These are phyloP conservation scores for Phylloscopus trochiloides DNA, from an alignment of 2,113 vertebrate genomes.

Conservation along the genomic window DNA sequence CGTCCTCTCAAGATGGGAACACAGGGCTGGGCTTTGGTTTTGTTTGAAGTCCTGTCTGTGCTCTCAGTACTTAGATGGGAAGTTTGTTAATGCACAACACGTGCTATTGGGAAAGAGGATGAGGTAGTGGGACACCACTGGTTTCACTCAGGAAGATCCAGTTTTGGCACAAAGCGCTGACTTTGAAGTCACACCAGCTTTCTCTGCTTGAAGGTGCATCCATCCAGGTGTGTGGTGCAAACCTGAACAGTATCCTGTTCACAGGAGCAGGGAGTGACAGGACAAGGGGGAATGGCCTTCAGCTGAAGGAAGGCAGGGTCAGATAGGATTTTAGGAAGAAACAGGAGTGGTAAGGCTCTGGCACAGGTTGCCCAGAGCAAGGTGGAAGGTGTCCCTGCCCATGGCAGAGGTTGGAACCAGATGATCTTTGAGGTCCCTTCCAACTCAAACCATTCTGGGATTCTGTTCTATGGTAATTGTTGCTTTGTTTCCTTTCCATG, in stretches of 20 bases:
- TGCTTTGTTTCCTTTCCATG: background rate
- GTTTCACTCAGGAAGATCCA: background rate
- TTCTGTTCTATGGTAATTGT: no score
- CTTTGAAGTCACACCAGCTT: background rate
- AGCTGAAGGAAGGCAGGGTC: background rate
- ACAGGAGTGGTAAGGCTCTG: background rate
- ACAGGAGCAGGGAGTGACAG: background rate
- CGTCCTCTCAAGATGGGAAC: background rate
- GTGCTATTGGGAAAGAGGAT: background rate
- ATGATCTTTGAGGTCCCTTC: background rate
- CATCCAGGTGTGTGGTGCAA: background rate
- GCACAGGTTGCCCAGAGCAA: background rate
- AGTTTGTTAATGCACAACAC: background rate
- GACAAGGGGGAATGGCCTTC: background rate
- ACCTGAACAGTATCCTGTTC: background rate
- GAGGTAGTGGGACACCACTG: background rate
- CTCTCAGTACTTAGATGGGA: background rate
- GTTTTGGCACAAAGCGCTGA: background rate
- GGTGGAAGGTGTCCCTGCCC: background rate
- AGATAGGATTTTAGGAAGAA: background rate
- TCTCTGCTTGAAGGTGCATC: background rate
- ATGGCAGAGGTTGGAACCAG: background rate
- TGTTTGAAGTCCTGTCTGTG: background rate
- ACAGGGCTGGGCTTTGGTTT: background rate
- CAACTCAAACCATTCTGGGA: background rate